Evolutionary conservation across 2,113 vertebrate species (phyloP), one percentile per base, ranked within the genome.

Genomic region (Lynx canadensis): DNA sequence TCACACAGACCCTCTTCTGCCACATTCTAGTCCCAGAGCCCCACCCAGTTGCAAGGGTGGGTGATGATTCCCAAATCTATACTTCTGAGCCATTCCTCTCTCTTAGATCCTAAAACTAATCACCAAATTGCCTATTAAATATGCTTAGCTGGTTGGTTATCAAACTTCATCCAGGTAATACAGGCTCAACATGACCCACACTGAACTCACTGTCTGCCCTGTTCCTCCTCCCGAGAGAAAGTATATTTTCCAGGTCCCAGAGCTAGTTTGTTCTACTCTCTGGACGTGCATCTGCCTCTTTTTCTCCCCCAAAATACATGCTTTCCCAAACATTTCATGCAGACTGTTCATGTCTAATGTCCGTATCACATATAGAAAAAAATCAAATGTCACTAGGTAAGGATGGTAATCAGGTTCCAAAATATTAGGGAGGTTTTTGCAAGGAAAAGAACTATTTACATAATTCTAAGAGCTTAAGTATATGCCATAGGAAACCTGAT

Each of bases 371-470:
- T 71, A 27, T 0, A 89, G 69, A 79, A 95, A 79, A 31, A 83
- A 87, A 48, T 19, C 33, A 96, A 76, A 48, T 89, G 66, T 71
- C 63, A 89, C 66, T 63, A 95, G 31, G 48, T 79, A 92, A 89
- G 48, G 29, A 69, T 76, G 5, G 16, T 55, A 52, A 74, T 52
- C 36, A 52, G 29, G 92, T 63, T 92, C 33, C 45, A 96, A 90
- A 87, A 84, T 57, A 85, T 29, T 65, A 69, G 13, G 14, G 69
- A 91, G 9, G 14, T 63, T 84, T 94, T 80, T 84, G 0, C 13
- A 73, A 65, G 33, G 81, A 63, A 38, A 89, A 89, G 60, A 73
- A n/a, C 15, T 25, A 48, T 86, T 89, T 73, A 66, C 3, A 13
- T 52, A 83, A 87, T 27, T 68, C 45, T 83, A 48, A 95, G 87